Evolutionary conservation across 2,888 invertebrate species (phyloP).

Genomic region (Euproctis similis): DNA sequence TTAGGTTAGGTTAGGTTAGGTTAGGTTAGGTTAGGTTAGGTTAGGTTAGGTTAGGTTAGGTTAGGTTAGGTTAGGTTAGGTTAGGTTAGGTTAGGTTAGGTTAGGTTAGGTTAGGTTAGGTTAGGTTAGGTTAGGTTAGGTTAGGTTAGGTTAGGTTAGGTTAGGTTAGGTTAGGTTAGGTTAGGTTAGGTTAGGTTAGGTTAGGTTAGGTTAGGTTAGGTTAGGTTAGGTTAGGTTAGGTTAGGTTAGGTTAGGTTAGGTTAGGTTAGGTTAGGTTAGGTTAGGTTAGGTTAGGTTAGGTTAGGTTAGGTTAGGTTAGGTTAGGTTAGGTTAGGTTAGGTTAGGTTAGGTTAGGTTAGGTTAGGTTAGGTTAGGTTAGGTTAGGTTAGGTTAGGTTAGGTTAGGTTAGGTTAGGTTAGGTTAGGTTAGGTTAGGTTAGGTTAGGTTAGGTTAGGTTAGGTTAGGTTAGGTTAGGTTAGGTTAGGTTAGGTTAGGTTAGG

Average conservation of each 20-base stretch:
- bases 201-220: slow-evolving; percentile 3
- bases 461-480: slow-evolving; percentile 4
- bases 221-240: slow-evolving; percentile 3
- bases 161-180: slow-evolving; percentile 2
- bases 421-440: slow-evolving; percentile 3
- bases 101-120: background rate
- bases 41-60: slow-evolving; percentile 13
- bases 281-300: slow-evolving; percentile 3
- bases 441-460: slow-evolving; percentile 4
- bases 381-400: slow-evolving; percentile 3
- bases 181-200: background rate
- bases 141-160: slow-evolving; percentile 2
- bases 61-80: slow-evolving; percentile 15
- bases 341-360: slow-evolving; percentile 3
- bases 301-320: slow-evolving; percentile 3
- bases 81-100: slow-evolving; percentile 2
- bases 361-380: slow-evolving; percentile 3
- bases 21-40: slow-evolving; percentile 15
- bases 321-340: slow-evolving; percentile 3
- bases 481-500: slow-evolving; percentile 3
- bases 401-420: slow-evolving; percentile 3
- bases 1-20: slow-evolving; percentile 13
- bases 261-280: slow-evolving; percentile 3
- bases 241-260: slow-evolving; percentile 3
- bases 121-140: slow-evolving; percentile 2